Evolutionary conservation across 2,888 invertebrate genomes (phyloP).

Genomic region (Megamerina dolium): DNA sequence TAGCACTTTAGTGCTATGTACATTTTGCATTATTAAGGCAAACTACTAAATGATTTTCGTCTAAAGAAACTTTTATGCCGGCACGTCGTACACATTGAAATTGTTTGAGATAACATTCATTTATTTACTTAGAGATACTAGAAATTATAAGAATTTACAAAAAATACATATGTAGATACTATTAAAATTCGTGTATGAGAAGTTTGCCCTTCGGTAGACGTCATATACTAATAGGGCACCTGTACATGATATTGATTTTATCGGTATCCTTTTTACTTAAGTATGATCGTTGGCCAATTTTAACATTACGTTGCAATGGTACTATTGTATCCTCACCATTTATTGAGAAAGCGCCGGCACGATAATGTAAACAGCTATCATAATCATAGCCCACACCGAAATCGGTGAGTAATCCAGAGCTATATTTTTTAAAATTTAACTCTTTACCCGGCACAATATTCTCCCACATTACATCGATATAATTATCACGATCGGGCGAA

Average conservation of each 20-base stretch:
- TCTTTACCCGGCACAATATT: slow-evolving; percentile 55
- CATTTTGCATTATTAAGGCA: no score
- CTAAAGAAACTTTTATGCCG: no score
- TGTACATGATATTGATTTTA: slow-evolving; percentile 45
- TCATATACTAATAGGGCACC: slow-evolving; percentile 34
- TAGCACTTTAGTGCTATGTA: no score
- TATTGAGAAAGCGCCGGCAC: slow-evolving; percentile 63
- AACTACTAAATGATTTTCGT: no score
- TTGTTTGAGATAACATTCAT: no score
- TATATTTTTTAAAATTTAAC: slow-evolving; percentile 65
- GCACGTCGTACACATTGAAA: no score
- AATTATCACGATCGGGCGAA: slow-evolving; percentile 65
- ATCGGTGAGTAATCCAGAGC: slow-evolving; percentile 52
- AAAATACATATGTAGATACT: no score
- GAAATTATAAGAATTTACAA: no score
- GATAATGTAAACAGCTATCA: slow-evolving; percentile 75
- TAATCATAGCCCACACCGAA: slow-evolving; percentile 70
- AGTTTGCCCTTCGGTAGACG: no score
- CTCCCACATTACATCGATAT: slow-evolving; percentile 53
- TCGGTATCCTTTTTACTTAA: slow-evolving; percentile 39
- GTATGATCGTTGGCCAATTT: slow-evolving; percentile 39
- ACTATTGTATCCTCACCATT: slow-evolving; percentile 66
- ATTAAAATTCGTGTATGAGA: no score
- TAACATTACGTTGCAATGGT: slow-evolving; percentile 41
- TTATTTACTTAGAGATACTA: no score